A percentile compares a stretch with the other conserved stretches of the same genome.
Evolutionary conservation across 2,888 invertebrate genomes (phyloP).

Genomic region (Prosapia bicincta): DNA sequence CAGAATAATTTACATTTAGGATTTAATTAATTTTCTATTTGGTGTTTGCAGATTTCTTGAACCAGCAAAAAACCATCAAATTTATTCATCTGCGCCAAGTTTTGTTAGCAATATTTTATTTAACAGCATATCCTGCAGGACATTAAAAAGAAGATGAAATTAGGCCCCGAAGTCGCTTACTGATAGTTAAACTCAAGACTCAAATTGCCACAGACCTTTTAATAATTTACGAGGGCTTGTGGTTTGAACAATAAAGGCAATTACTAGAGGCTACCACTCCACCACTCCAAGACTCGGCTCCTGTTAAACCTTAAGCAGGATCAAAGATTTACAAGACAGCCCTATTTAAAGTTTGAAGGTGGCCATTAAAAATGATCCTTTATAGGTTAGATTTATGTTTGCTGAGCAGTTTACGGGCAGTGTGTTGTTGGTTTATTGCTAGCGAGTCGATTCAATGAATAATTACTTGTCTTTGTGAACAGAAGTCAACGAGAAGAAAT

Average conservation of each 20-base stretch:
- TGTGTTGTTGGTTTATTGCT: not conserved
- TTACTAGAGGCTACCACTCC: not conserved
- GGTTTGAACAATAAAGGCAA: not conserved
- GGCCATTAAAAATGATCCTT: slow-evolving; percentile 2
- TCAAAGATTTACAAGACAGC: not conserved
- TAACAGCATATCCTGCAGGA: too few relatives aligned
- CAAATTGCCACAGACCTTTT: not conserved
- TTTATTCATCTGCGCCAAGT: too few relatives aligned
- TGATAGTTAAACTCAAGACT: not conserved
- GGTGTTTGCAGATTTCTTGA: too few relatives aligned
- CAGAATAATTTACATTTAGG: too few relatives aligned
- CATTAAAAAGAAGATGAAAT: not conserved
- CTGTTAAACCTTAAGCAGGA: not conserved
- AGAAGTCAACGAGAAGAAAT: not conserved
- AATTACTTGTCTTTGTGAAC: not conserved
- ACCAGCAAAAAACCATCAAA: too few relatives aligned
- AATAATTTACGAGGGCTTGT: not conserved
- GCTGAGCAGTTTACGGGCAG: not conserved
- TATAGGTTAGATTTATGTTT: not conserved
- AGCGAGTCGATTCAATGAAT: not conserved
- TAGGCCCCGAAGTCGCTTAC: not conserved
- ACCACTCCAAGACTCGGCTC: not conserved
- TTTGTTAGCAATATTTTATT: too few relatives aligned
- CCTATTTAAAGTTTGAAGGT: not conserved
- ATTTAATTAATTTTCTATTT: too few relatives aligned